Evolutionary conservation across 2,797 vertebrate species (phyloP), one percentile per base, ranked within the genome.

Genomic region (Anguilla pacifica): DNA sequence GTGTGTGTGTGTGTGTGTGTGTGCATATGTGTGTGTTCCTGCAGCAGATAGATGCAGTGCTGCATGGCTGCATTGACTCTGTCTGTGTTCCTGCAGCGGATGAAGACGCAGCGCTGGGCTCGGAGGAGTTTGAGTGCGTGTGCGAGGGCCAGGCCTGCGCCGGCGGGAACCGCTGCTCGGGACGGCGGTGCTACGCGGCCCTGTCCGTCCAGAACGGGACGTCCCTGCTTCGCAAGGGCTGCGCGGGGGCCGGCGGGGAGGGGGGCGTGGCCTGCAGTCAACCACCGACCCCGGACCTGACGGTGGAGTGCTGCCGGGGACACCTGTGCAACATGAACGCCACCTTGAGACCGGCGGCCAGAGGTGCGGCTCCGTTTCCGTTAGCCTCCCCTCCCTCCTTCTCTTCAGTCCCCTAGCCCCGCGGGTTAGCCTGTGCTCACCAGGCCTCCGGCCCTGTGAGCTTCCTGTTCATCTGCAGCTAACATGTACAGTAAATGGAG

Each of bases 121-220:
- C 89, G 79, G 95, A 92, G 22, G 93, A 93, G 85, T 96, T 96
- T 19, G 96, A 97, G 31, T 99, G 98, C 87, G 94, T 97, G 90
- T 99, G 98, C 86, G 97, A 98, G 11, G 97, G 97, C 82, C 94
- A 95, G 0, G 96, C 96, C 51, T 99, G 98, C 64, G 94, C 94
- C 87, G 94, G 89, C 0, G 95, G 95, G 72, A 95, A 94, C 15
- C 95, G 95, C 0, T 99, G 98, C 93, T 94, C 96, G 1, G 97
- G 97, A 86, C 97, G 95, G 91, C 97, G 96, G 81, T 99, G 98
- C 93, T 99, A 97, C 88, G 95, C 97, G 1, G 97, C 97, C 3
- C 94, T 98, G 77, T 96, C 96, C 89, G 90, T 96, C 53, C 96
- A 96, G 0, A 97, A 99, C 0, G 97, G 97, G 82, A 96, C 96